Conservation (phyloP, 1,140 invertebrate species). For the Riptortus pedestris region DNA sequence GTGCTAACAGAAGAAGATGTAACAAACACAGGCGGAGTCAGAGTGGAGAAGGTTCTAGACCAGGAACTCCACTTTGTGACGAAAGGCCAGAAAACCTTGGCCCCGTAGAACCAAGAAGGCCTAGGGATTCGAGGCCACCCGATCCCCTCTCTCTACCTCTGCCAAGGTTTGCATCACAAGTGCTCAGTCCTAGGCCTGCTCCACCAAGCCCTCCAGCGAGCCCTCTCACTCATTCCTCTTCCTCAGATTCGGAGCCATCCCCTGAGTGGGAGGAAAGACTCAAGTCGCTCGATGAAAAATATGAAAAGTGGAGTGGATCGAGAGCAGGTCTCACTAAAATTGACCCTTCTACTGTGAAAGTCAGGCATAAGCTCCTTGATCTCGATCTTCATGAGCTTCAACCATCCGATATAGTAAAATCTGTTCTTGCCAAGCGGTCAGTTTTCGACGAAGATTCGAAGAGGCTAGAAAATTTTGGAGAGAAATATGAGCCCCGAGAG, state of each 20-base stretch:
- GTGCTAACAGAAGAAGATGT: constrained; percentile 37
- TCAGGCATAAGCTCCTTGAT: constrained; percentile 57
- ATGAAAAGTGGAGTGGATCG: constrained; percentile 69
- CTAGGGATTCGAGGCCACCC: constrained; percentile 46
- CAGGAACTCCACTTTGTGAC: constrained; percentile 72
- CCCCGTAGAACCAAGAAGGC: constrained; percentile 57
- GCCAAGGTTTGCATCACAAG: constrained; percentile 71
- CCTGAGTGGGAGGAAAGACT: constrained; percentile 66
- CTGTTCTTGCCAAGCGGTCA: constrained; percentile 78
- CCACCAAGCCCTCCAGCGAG: constrained; percentile 30
- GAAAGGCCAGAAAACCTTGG: constrained; percentile 64
- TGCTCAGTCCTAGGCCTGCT: constrained; percentile 34
- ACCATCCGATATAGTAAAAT: constrained; percentile 88
- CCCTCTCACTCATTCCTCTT: constrained; percentile 31
- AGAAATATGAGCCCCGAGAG: constrained; percentile 71
- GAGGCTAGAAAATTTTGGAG: constrained; percentile 75
- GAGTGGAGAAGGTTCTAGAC: constrained; percentile 51
- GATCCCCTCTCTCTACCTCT: constrained; percentile 66
- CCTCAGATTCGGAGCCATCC: constrained; percentile 37
- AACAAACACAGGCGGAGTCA: constrained; percentile 37
- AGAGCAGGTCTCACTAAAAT: constrained; percentile 49
- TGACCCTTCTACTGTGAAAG: constrained; percentile 44
- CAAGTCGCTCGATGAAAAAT: constrained; percentile 79
- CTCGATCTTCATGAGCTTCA: constrained; percentile 66
- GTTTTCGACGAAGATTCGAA: constrained; percentile 94